Percentiles rank a stretch among this genome's conserved stretches.
Evolutionary conservation across 2,888 invertebrate species (phyloP).

Genomic region (Troides helena): DNA sequence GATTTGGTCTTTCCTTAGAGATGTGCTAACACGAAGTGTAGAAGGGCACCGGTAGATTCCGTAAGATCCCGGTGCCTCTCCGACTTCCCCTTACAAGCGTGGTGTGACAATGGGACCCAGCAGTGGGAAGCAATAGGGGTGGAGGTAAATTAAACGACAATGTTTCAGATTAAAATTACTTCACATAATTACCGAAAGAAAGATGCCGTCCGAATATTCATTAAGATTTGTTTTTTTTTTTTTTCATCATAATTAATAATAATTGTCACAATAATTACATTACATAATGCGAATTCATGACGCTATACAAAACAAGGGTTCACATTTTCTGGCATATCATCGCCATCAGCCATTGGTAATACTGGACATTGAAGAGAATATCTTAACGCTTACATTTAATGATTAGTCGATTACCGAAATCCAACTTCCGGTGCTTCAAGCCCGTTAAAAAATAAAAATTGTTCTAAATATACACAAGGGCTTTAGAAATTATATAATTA

Average conservation of each 20-base stretch:
- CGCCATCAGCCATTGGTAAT: slow-evolving; percentile 4
- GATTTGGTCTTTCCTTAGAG: too few species aligned
- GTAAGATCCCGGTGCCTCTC: too few species aligned
- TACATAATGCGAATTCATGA: slow-evolving; percentile 3
- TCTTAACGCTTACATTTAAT: neutral
- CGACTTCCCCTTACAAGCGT: too few species aligned
- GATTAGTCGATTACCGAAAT: neutral
- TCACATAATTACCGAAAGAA: slow-evolving; percentile 49
- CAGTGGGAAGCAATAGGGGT: neutral
- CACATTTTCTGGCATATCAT: neutral
- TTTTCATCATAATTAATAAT: slow-evolving; percentile 23
- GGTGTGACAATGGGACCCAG: too few species aligned
- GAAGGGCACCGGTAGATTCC: too few species aligned
- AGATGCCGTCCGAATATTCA: slow-evolving; percentile 37
- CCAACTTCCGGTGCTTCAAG: neutral
- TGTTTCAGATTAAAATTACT: slow-evolving; percentile 48
- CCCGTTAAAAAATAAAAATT: slow-evolving; percentile 25
- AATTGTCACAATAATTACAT: slow-evolving; percentile 9
- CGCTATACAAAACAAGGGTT: slow-evolving; percentile 18
- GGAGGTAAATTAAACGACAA: slow-evolving; percentile 36
- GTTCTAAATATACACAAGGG: slow-evolving; percentile 29
- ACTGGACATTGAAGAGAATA: slow-evolving; percentile 17
- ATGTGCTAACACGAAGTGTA: too few species aligned
- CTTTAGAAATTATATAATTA: slow-evolving; percentile 11
- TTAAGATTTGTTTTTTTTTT: slow-evolving; percentile 24